Base-by-base conservation (phyloP, 37 sponge, comb jelly and placozoan species). In the Ianthella basta region DNA sequence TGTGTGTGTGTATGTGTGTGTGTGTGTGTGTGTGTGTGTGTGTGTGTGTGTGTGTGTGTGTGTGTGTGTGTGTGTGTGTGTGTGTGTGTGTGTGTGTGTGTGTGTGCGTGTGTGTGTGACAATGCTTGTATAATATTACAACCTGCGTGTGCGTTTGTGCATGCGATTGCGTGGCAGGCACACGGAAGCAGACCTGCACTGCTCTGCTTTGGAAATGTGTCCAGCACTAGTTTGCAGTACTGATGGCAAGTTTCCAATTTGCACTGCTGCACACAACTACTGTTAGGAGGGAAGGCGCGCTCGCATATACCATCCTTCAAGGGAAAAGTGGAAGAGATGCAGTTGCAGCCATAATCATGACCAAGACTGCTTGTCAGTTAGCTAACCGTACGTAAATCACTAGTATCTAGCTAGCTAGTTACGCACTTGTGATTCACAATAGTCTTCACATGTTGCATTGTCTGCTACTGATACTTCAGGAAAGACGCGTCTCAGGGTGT, bases 201-300 rank as follows among this genome's bases (percentile, higher is more conserved):
- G 50, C 8, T 44, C 50, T n/a, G n/a, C n/a, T n/a, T n/a, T n/a
- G 50, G 50, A 8, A 44, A 44, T 8, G 3, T 8, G 50, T 44
- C 50, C 50, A 44, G 3, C 6, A 44, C 50, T 10, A 10, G 50
- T 10, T 8, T 27, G 29, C 64, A 61, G 27, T 27, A 61, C 14
- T 13, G 12, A 10, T 4, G 29, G 29, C 64, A 61, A 29, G 29
- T 29, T 10, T 61, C 23, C 44, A 40, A 4, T 36, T 75, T 36
- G 34, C 70, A 69, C 15, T 69, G 18, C 18, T 16, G 4, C 33
- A 30, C 70, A 30, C 70, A 69, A 2, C 18, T 35, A 16, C 35
- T 18, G 70, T 69, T 30, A 3, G 70, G 70, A 34, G 70, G 34
- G 27, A 69, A 69, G 70, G 70, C 70, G 29, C 70, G 29, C 34